Percentiles rank a stretch among this genome's conserved stretches.
These are phyloP conservation scores for Lycocerus yunnanus DNA, from an alignment of 2,888 invertebrate species.

Conservation along the genomic window DNA sequence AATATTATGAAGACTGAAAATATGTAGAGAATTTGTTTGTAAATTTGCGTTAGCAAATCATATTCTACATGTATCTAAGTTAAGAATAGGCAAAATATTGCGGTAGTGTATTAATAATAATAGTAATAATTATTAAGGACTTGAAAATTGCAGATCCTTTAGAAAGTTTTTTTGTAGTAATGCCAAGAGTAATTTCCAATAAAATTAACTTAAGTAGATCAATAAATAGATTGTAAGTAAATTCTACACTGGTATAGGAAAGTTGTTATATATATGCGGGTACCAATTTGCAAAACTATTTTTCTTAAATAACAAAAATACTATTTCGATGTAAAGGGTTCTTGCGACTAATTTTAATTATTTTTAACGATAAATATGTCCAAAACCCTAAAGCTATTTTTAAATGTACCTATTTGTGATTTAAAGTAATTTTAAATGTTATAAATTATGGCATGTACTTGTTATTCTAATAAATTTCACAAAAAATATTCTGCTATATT, in stretches of 20 bases:
- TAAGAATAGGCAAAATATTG: conserved; percentile 9
- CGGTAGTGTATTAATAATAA: background rate
- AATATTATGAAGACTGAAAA: conserved; percentile 23
- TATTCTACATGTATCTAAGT: conserved; percentile 25
- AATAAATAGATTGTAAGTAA: conserved; percentile 20
- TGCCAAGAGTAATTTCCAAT: conserved; percentile 23
- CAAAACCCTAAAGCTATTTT: conserved; percentile 24
- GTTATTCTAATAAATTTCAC: conserved; percentile 33
- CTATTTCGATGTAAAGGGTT: conserved; percentile 9
- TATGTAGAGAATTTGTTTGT: conserved; percentile 20
- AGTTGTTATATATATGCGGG: conserved; percentile 42
- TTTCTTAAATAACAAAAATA: conserved; percentile 45
- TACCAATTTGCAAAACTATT: conserved; percentile 48
- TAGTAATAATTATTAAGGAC: background rate
- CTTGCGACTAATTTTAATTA: background rate
- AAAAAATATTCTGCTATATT: conserved; percentile 2
- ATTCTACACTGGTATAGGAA: conserved; percentile 44
- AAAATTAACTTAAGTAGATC: conserved; percentile 21
- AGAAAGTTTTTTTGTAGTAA: background rate
- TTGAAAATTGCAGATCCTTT: background rate
- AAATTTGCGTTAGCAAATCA: conserved; percentile 26
- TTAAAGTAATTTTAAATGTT: conserved; percentile 38
- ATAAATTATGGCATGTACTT: conserved; percentile 36
- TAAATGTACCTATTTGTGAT: conserved; percentile 44
- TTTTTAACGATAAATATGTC: background rate